Percentiles rank a stretch among this genome's conserved stretches.
Evolutionary conservation across 53 echinoderm and acorn worm genomes (phyloP).

Genomic region (Astropecten irregularis): DNA sequence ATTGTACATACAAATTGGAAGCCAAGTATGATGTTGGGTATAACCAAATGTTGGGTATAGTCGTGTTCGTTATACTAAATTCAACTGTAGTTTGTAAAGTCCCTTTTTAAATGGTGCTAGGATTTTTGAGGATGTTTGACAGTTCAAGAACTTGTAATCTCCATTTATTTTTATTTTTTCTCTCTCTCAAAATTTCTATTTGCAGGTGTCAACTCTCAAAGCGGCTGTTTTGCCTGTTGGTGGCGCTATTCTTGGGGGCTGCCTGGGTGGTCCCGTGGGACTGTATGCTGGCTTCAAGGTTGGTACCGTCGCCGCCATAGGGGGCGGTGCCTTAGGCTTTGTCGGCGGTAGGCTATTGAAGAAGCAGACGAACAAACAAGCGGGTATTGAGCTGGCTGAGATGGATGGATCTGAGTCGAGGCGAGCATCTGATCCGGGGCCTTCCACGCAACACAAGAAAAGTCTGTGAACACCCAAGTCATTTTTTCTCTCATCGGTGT

Average conservation of each 20-base stretch:
- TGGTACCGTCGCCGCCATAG: slow-evolving; percentile 77
- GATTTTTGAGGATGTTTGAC: no score
- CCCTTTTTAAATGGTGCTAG: no score
- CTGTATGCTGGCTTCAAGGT: slow-evolving; percentile 83
- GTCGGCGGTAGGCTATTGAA: slow-evolving; percentile 74
- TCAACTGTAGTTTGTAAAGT: no score
- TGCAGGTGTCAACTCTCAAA: slow-evolving; percentile 79
- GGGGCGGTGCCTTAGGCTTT: slow-evolving; percentile 86
- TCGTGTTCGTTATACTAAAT: no score
- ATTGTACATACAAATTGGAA: no score
- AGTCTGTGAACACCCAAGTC: no score
- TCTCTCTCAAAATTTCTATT: no score
- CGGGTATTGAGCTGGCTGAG: slow-evolving; percentile 48
- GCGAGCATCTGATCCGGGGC: slow-evolving; percentile 21
- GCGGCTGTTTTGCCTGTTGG: slow-evolving; percentile 80
- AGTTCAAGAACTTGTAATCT: no score
- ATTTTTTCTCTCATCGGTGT: no score
- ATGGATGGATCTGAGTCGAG: background rate
- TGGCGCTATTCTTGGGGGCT: slow-evolving; percentile 86
- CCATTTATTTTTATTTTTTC: no score
- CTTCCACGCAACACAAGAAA: background rate
- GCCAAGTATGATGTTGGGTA: no score
- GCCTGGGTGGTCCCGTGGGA: slow-evolving; percentile 88
- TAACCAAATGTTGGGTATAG: no score
- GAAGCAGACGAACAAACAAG: slow-evolving; percentile 54